phyloP scores from a whole-genome alignment of 2,113 vertebrate species.

The Pachypanchax playfairii region DNA sequence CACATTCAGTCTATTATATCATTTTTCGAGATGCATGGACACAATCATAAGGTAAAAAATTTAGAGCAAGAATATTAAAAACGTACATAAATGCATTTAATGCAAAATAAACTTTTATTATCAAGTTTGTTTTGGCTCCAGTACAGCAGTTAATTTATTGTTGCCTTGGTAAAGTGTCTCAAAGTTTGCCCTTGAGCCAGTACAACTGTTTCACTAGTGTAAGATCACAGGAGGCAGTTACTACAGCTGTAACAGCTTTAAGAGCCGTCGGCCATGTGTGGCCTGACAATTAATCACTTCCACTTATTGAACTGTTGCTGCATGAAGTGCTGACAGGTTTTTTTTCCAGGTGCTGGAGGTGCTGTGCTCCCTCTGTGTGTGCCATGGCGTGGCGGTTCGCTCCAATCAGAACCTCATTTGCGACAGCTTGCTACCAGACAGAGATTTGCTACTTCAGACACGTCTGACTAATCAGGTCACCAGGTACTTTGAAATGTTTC shows the following conservation, averaged over 20 bases:
- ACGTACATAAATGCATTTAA: no score
- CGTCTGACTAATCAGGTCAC: slow-evolving; percentile 90
- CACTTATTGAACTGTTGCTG: slow-evolving; percentile 19
- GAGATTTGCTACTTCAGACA: slow-evolving; percentile 92
- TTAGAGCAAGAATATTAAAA: no score
- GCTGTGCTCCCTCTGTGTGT: slow-evolving; percentile 91
- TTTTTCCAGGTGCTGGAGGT: slow-evolving; percentile 90
- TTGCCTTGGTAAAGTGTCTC: not conserved
- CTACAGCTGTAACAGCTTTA: not conserved
- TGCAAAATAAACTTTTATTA: no score
- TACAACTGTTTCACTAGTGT: not conserved
- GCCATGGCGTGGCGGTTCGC: slow-evolving; percentile 90
- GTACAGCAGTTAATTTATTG: no score
- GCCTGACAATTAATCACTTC: slow-evolving; percentile 11
- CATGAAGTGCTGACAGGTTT: slow-evolving; percentile 47
- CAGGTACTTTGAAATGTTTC: slow-evolving; percentile 78
- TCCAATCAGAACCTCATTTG: slow-evolving; percentile 96
- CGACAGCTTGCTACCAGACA: slow-evolving; percentile 90
- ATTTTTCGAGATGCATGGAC: slow-evolving; percentile 92
- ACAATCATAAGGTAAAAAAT: slow-evolving; percentile 87
- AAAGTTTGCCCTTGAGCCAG: not conserved
- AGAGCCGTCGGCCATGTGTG: not conserved
- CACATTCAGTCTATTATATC: slow-evolving; percentile 94
- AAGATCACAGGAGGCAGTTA: not conserved
- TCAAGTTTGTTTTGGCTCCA: no score